Percentiles rank a stretch among this genome's conserved stretches.
Conservation (phyloP, 2,888 invertebrate species). For the Cosmia pyralina region DNA sequence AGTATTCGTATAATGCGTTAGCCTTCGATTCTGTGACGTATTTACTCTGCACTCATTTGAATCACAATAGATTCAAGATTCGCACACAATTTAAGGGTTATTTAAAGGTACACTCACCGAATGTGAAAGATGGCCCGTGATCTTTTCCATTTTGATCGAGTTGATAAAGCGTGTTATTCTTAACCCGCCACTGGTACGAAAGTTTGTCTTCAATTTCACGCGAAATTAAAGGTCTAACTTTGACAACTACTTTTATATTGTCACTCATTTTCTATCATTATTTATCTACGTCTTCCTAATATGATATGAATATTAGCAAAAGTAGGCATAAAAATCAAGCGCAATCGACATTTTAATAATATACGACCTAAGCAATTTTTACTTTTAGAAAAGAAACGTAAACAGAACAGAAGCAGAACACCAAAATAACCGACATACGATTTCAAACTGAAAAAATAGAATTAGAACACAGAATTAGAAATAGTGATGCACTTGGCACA, state of each 20-base stretch:
- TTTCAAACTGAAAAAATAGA: slow-evolving; percentile 74
- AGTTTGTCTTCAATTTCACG: slow-evolving; percentile 91
- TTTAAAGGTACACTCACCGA: slow-evolving; percentile 77
- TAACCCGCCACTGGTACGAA: slow-evolving; percentile 91
- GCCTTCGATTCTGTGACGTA: slow-evolving; percentile 64
- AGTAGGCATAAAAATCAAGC: slow-evolving; percentile 47
- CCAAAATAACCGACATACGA: slow-evolving; percentile 80
- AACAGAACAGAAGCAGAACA: slow-evolving; percentile 63
- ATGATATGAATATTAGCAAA: slow-evolving; percentile 51
- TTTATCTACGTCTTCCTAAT: slow-evolving; percentile 57
- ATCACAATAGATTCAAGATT: slow-evolving; percentile 60
- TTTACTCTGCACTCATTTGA: slow-evolving; percentile 55
- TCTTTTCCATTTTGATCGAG: slow-evolving; percentile 88
- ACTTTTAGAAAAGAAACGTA: slow-evolving; percentile 58
- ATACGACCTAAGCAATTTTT: slow-evolving; percentile 45
- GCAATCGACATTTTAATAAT: slow-evolving; percentile 48
- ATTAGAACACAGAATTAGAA: slow-evolving; percentile 39
- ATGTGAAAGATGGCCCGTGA: slow-evolving; percentile 76
- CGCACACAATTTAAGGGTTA: slow-evolving; percentile 39
- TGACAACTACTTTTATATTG: slow-evolving; percentile 94
- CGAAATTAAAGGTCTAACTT: slow-evolving; percentile 92
- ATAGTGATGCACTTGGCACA: slow-evolving; percentile 24
- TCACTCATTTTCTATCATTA: slow-evolving; percentile 88
- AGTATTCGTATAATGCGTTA: slow-evolving; percentile 28
- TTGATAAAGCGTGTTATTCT: slow-evolving; percentile 90